Conservation (phyloP, 2,888 invertebrate species). For the Nymphalis urticae region DNA sequence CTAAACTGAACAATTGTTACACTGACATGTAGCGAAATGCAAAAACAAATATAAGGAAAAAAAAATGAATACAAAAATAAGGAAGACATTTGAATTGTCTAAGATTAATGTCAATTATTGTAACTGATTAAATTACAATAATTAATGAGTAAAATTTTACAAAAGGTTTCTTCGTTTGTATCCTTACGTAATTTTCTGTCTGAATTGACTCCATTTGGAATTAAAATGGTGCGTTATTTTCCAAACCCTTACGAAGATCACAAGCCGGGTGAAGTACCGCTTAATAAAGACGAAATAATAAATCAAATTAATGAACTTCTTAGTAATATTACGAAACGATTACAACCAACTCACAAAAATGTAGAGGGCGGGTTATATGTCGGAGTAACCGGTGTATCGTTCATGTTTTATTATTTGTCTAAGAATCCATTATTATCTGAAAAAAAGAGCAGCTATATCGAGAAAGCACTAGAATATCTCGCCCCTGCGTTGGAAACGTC, state of each 20-base stretch:
- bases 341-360: conserved; percentile 62
- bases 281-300: conserved; percentile 53
- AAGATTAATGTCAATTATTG: background rate
- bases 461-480: conserved; percentile 83
- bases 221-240: conserved; percentile 72
- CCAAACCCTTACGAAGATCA: conserved; percentile 65
- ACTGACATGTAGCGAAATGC: background rate
- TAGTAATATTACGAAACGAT: conserved; percentile 59
- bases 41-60: background rate
- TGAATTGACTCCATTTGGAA: conserved; percentile 38
- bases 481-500: conserved; percentile 82
- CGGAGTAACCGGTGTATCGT: conserved; percentile 87
- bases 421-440: conserved; percentile 76
- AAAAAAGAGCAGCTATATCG: conserved; percentile 73
- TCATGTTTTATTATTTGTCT: conserved; percentile 87
- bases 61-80: conserved; percentile 21
- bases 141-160: conserved; percentile 43
- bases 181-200: conserved; percentile 43
- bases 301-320: conserved; percentile 60
- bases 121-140: background rate
- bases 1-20: background rate
- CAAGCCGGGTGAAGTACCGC: conserved; percentile 44
- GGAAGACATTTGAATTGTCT: background rate
- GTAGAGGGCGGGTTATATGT: conserved; percentile 85
- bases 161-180: conserved; percentile 32